phyloP scores from a whole-genome alignment of 2,888 invertebrate species.

The Phaedon cochleariae region DNA sequence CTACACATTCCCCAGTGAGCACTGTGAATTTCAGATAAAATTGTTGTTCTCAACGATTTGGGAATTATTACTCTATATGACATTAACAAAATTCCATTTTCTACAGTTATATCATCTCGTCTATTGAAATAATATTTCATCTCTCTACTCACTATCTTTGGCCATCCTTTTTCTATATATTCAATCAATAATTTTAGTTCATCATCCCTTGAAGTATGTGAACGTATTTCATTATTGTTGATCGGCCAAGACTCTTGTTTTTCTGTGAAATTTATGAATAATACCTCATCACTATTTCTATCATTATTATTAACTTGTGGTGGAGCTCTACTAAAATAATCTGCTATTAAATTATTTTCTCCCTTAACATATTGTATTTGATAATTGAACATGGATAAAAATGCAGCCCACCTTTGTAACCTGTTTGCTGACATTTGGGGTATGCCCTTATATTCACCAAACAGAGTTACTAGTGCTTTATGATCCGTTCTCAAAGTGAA shows the following conservation, averaged over 20 bases:
- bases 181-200: not conserved
- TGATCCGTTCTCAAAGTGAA: conserved; percentile 14
- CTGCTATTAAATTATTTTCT: not conserved
- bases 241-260: conserved; percentile 2
- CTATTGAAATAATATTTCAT: too few species aligned
- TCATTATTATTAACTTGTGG: not conserved
- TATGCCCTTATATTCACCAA: not conserved
- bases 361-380: conserved; percentile 6
- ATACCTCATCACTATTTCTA: too few species aligned
- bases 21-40: too few species aligned
- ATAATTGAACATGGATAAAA: too few species aligned
- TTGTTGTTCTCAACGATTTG: too few species aligned
- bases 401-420: not conserved
- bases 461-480: not conserved
- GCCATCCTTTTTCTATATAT: not conserved
- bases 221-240: not conserved
- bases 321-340: not conserved
- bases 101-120: too few species aligned
- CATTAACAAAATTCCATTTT: too few species aligned
- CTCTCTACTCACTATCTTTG: not conserved
- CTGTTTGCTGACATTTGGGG: not conserved
- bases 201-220: not conserved
- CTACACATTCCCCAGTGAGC: too few species aligned
- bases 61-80: too few species aligned
- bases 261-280: conserved; percentile 13